Base-by-base conservation (phyloP, 2,113 vertebrate genomes). In the Anser cygnoides region DNA sequence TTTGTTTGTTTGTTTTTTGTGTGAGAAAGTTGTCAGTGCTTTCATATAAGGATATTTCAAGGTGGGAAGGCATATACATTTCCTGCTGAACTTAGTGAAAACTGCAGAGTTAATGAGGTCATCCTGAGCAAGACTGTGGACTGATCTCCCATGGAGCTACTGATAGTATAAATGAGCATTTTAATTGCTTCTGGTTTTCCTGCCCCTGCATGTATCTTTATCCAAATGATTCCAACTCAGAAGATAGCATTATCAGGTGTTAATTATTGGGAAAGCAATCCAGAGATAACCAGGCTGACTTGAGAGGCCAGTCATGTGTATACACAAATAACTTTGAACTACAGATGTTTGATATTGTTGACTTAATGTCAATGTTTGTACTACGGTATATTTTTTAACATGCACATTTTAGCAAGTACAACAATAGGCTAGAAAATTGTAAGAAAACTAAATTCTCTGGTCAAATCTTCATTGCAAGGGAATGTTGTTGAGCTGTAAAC, bases 141-240 rank as follows among this genome's bases (percentile, higher is more conserved):
- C 71, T 61, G 43, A 83, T 86, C 29, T 96, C 79, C 79, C 76
- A 76, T 79, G 23, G 58, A 92, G 76, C 8, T 70, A 72, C 76
- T 93, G 93, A 91, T 78, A 94, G 67, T 79, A 89, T 89, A 95
- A 96, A 82, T 73, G 19, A 90, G 17, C 11, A 50, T 84, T 95
- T 89, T 93, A 91, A 95, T 97, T 96, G 70, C 80, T 90, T 90
- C 83, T 92, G 57, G 35, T 81, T 75, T 93, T 90, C 65, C 35
- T 95, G 86, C 14, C 80, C 35, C 50, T 90, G 73, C 76, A 68
- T 68, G 68, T 92, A 78, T 76, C 14, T 43, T 17, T 89, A 62
- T 90, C 72, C 90, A 73, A 96, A 90, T 49, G 10, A 81, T 65
- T 84, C 8, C 6, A 68, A n/a, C 55, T 50, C 44, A 79, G 57